Percentiles rank a stretch among this genome's conserved stretches.
Conservation (phyloP, 1,140 invertebrate species). For the Araneus ventricosus region DNA sequence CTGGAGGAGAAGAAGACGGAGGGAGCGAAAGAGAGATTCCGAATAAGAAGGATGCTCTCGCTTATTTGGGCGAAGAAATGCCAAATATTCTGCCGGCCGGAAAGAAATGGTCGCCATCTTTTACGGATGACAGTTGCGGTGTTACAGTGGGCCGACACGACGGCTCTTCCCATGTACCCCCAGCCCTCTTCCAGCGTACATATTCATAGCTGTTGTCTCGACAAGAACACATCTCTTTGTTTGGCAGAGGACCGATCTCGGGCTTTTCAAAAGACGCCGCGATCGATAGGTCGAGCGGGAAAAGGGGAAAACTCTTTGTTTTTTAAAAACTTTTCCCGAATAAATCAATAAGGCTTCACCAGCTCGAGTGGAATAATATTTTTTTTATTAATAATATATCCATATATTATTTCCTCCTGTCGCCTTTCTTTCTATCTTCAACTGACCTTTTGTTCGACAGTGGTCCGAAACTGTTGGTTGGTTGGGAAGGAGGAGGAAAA, state of each 20-base stretch:
- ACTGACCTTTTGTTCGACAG: constrained; percentile 12
- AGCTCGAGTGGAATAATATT: background rate
- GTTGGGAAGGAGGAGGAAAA: background rate
- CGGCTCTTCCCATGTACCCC: constrained; percentile 22
- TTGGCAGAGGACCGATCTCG: constrained; percentile 20
- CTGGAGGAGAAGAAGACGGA: background rate
- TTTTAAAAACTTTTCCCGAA: constrained; percentile 53
- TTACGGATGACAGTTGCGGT: constrained; percentile 64
- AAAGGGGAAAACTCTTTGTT: constrained; percentile 11
- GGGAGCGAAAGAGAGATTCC: constrained; percentile 32
- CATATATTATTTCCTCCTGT: background rate
- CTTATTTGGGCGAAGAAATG: constrained; percentile 70
- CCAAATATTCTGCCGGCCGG: constrained; percentile 55
- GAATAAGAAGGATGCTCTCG: constrained; percentile 55
- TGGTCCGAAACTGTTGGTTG: background rate
- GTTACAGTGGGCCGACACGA: constrained; percentile 61
- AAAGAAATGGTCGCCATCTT: constrained; percentile 45
- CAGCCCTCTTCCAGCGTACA: constrained; percentile 32
- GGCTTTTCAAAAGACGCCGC: constrained; percentile 45
- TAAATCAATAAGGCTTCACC: constrained; percentile 46
- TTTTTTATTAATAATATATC: constrained; percentile 44
- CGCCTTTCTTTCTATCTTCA: background rate
- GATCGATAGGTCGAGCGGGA: constrained; percentile 43
- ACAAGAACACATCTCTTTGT: constrained; percentile 63
- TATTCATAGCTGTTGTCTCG: constrained; percentile 63